phyloP scores from a whole-genome alignment of 2,113 vertebrate species.

The Ochotona curzoniae region DNA sequence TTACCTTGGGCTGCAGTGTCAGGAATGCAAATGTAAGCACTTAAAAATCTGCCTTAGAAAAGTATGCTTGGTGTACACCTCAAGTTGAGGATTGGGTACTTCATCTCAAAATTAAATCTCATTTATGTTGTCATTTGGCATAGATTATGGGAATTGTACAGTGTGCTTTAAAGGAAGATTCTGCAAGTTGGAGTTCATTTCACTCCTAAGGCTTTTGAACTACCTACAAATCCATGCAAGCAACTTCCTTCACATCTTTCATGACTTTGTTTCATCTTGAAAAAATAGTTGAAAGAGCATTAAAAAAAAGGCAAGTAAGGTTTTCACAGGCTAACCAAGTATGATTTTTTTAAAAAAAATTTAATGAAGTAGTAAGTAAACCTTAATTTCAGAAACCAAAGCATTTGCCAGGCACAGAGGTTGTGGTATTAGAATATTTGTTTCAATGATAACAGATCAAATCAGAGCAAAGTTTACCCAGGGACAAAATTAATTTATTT shows the following conservation, averaged over 20 bases:
- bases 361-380: slow-evolving; percentile 11
- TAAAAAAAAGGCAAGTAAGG: background rate
- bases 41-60: background rate
- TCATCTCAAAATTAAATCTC: background rate
- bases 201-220: background rate
- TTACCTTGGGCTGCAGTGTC: background rate
- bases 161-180: background rate
- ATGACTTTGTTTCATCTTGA: background rate
- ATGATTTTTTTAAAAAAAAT: background rate
- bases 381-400: background rate
- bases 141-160: background rate
- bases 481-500: slow-evolving; percentile 64
- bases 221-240: background rate
- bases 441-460: background rate
- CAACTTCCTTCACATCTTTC: background rate
- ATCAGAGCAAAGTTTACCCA: slow-evolving; percentile 49
- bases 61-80: background rate
- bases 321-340: slow-evolving; percentile 1
- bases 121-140: background rate
- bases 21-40: background rate
- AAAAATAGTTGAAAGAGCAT: background rate
- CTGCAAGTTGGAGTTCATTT: background rate
- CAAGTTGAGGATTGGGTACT: background rate
- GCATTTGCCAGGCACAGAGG: background rate
- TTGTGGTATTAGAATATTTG: background rate